Conservation (phyloP, 37 sponge, comb jelly and placozoan species). For the Chondrilla cf. caribensis region DNA sequence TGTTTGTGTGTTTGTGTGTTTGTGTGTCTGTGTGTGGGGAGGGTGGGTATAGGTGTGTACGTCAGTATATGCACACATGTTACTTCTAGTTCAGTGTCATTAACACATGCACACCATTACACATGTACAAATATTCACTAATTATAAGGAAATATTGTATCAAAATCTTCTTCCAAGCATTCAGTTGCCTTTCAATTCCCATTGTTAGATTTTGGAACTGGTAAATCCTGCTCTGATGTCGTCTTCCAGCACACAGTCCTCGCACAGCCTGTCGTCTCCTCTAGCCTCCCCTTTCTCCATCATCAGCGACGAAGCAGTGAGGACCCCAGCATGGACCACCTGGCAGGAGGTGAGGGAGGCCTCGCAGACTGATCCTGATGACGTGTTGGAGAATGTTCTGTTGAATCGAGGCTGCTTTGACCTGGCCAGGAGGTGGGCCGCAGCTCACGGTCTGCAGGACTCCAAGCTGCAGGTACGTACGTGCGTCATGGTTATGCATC, state of each 20-base stretch:
- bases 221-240: too few relatives aligned
- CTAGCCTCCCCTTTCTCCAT: background rate
- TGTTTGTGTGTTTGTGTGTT: background rate
- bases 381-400: background rate
- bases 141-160: too few relatives aligned
- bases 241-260: background rate
- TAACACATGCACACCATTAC: too few relatives aligned
- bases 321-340: background rate
- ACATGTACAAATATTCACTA: too few relatives aligned
- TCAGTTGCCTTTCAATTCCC: too few relatives aligned
- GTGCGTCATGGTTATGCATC: background rate
- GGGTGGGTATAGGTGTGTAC: background rate
- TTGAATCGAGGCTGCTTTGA: slow-evolving; percentile 31
- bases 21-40: background rate
- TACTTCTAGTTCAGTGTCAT: too few relatives aligned
- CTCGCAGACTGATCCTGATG: slow-evolving; percentile 15
- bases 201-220: too few relatives aligned
- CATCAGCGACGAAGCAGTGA: slow-evolving; percentile 18
- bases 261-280: background rate
- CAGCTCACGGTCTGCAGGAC: slow-evolving; percentile 29
- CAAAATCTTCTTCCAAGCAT: too few relatives aligned
- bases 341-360: background rate
- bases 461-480: slow-evolving; percentile 26
- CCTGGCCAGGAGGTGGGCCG: slow-evolving; percentile 47
- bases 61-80: background rate